phyloP scores from a whole-genome alignment of 92 coral and sea anemone genomes.

The Phenganax subtilis region DNA sequence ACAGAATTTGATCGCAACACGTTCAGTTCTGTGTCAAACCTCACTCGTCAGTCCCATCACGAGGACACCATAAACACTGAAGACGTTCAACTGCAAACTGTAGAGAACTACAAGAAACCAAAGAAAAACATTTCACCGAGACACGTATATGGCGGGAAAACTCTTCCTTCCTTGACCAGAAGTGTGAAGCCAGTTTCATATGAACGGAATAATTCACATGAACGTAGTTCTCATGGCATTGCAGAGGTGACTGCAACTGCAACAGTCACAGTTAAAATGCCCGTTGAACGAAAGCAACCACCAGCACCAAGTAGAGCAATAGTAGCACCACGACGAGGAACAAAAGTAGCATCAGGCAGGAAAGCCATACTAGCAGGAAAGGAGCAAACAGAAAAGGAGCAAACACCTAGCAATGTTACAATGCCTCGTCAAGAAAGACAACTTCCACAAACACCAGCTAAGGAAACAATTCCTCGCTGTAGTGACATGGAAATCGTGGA shows the following conservation, averaged over 20 bases:
- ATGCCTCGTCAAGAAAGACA: no score
- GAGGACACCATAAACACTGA: slow-evolving; percentile 21
- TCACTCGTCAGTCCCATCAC: not conserved
- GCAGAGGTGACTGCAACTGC: slow-evolving; percentile 33
- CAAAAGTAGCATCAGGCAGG: no score
- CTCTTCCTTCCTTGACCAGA: not conserved
- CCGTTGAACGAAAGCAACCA: slow-evolving; percentile 22
- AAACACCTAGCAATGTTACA: no score
- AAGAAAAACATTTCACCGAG: not conserved
- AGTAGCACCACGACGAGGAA: not conserved
- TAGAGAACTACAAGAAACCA: not conserved
- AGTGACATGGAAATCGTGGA: slow-evolving; percentile 28
- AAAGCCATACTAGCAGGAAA: no score
- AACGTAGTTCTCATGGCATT: slow-evolving; percentile 8
- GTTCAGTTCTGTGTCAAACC: slow-evolving; percentile 33
- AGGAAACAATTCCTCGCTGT: not conserved
- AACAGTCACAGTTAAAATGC: slow-evolving; percentile 24
- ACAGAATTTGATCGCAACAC: slow-evolving; percentile 27
- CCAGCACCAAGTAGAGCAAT: slow-evolving; percentile 1
- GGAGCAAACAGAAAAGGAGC: no score
- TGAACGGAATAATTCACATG: not conserved
- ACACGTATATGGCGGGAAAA: slow-evolving; percentile 16
- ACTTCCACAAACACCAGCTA: no score
- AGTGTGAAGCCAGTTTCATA: not conserved
- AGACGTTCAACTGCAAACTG: slow-evolving; percentile 24